Percentiles rank a stretch among this genome's conserved stretches.
phyloP scores from a whole-genome alignment of 1,140 invertebrate genomes.

The Drosophila willistoni region DNA sequence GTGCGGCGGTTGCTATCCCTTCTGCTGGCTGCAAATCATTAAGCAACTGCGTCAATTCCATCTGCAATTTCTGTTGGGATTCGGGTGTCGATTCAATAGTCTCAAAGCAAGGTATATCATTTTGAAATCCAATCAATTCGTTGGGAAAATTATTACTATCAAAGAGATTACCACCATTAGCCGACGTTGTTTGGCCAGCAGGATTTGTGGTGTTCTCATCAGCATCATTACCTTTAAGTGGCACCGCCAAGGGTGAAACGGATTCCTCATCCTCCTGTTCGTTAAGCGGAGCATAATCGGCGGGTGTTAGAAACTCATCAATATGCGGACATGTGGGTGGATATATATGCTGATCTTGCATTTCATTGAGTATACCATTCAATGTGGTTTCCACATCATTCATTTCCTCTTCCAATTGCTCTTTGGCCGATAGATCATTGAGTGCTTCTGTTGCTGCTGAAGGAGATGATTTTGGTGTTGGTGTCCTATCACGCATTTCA shows the following conservation, averaged over 20 bases:
- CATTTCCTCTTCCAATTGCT: slow-evolving; percentile 70
- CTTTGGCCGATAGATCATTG: slow-evolving; percentile 57
- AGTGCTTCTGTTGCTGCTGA: too few relatives aligned
- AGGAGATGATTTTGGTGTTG: too few relatives aligned
- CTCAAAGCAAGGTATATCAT: slow-evolving; percentile 80
- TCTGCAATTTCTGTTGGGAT: slow-evolving; percentile 53
- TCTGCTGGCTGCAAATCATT: slow-evolving; percentile 59
- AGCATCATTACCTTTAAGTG: slow-evolving; percentile 12
- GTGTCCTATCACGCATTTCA: slow-evolving; percentile 28
- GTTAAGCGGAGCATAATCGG: slow-evolving; percentile 67
- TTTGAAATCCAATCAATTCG: slow-evolving; percentile 77
- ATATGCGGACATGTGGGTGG: slow-evolving; percentile 67
- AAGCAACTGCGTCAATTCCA: slow-evolving; percentile 61
- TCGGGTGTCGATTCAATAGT: slow-evolving; percentile 56
- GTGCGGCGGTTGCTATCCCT: neutral
- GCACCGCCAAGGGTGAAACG: neutral
- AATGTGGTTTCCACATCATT: slow-evolving; percentile 76
- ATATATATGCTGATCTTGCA: slow-evolving; percentile 79
- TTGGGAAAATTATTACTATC: slow-evolving; percentile 63
- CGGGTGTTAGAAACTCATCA: slow-evolving; percentile 69
- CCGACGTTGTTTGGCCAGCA: neutral
- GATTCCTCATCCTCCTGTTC: slow-evolving; percentile 44
- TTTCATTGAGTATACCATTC: slow-evolving; percentile 78
- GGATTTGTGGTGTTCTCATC: neutral
- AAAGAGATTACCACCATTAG: slow-evolving; percentile 34